Conservation (phyloP, 53 echinoderm and acorn worm species). For the Stichopus horrens region DNA sequence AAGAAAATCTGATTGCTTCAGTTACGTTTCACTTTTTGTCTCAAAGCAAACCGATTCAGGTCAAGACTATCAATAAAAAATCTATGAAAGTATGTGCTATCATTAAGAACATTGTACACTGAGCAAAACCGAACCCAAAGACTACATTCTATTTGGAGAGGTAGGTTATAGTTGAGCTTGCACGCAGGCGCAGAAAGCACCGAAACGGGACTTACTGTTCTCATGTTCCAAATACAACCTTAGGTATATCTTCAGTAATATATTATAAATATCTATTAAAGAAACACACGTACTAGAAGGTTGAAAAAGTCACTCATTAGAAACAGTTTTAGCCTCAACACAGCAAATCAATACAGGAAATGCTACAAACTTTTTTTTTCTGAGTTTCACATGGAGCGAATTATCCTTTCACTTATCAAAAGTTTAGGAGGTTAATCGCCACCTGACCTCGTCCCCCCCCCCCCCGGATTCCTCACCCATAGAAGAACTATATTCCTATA, state of each 20-base stretch:
- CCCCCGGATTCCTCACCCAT: too few relatives aligned
- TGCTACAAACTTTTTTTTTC: neutral
- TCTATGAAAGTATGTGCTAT: too few relatives aligned
- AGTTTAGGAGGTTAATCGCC: too few relatives aligned
- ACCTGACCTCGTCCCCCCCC: too few relatives aligned
- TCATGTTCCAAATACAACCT: slow-evolving; percentile 12
- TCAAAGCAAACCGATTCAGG: too few relatives aligned
- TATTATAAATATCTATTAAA: neutral
- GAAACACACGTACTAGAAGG: neutral
- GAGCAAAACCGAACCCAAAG: neutral
- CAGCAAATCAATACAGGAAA: neutral
- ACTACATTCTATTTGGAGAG: slow-evolving; percentile 6
- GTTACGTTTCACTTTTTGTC: too few relatives aligned
- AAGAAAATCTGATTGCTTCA: too few relatives aligned
- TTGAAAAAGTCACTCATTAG: neutral
- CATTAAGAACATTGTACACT: too few relatives aligned
- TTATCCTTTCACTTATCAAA: too few relatives aligned
- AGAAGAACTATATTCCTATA: too few relatives aligned
- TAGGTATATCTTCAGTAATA: neutral
- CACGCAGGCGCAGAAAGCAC: slow-evolving; percentile 38
- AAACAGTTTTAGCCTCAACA: neutral
- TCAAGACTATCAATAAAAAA: too few relatives aligned
- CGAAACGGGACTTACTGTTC: slow-evolving; percentile 37
- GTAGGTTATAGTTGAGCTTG: slow-evolving; percentile 29
- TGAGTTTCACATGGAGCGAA: too few relatives aligned